phyloP scores from a whole-genome alignment of 30 jellyfish, hydroid and myxozoan genomes.

The Hydra vulgaris region DNA sequence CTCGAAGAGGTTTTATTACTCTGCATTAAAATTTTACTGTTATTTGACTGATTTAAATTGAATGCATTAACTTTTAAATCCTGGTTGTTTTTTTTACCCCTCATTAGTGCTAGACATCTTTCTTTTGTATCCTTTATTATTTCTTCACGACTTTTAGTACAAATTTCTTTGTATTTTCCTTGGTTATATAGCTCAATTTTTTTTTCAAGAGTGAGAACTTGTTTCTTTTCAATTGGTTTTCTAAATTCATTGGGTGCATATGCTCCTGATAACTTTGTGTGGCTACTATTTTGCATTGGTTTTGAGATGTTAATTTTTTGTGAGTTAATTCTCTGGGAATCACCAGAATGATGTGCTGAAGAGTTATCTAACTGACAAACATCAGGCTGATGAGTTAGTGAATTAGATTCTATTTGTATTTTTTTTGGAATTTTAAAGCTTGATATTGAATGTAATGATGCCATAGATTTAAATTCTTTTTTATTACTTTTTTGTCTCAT shows the following conservation, averaged over 20 bases:
- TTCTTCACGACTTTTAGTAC: background rate
- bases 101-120: background rate
- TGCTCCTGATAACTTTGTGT: too few species aligned
- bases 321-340: too few species aligned
- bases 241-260: background rate
- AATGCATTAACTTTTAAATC: background rate
- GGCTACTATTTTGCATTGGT: too few species aligned
- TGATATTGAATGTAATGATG: background rate
- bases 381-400: too few species aligned
- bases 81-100: background rate
- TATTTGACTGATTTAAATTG: background rate
- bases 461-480: background rate
- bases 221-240: background rate
- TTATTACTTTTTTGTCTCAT: background rate
- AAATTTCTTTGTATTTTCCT: background rate
- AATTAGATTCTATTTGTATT: background rate
- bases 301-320: too few species aligned
- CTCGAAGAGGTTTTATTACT: background rate
- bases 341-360: too few species aligned
- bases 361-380: too few species aligned
- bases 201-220: background rate
- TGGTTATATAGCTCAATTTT: constrained; percentile 6
- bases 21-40: background rate
- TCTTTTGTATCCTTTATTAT: background rate
- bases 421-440: background rate